These are phyloP conservation scores for Lasioglossum baleicum DNA, from an alignment of 1,140 invertebrate species.

Conservation along the genomic window DNA sequence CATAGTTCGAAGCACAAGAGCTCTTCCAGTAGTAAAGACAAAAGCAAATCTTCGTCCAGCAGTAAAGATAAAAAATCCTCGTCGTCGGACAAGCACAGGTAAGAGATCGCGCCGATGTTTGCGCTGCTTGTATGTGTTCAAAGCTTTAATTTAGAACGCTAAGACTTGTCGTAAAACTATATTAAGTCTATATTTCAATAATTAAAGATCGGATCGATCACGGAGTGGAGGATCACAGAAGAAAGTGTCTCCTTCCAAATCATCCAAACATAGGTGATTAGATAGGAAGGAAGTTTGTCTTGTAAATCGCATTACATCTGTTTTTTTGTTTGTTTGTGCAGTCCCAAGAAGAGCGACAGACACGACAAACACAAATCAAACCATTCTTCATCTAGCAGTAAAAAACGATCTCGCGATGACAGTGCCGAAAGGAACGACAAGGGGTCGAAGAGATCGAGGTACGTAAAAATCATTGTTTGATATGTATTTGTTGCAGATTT, in stretches of 20 bases:
- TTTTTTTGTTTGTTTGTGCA: constrained; percentile 57
- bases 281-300: constrained; percentile 34
- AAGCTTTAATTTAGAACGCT: neutral
- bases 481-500: neutral
- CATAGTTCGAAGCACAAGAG: constrained; percentile 73
- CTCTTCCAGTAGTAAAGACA: constrained; percentile 65
- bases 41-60: constrained; percentile 72
- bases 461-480: constrained; percentile 58
- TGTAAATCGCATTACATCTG: constrained; percentile 30
- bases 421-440: constrained; percentile 84
- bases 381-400: constrained; percentile 80
- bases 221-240: constrained; percentile 79
- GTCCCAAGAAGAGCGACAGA: constrained; percentile 78
- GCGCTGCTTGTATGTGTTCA: constrained; percentile 3
- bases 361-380: constrained; percentile 74
- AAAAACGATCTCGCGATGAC: constrained; percentile 87
- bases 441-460: constrained; percentile 86
- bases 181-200: constrained; percentile 57
- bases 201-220: constrained; percentile 78
- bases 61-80: constrained; percentile 74
- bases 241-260: constrained; percentile 81
- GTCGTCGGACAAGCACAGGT: constrained; percentile 77
- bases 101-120: constrained; percentile 30
- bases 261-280: constrained; percentile 79
- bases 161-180: constrained; percentile 26